A percentile compares a stretch with the other conserved stretches of the same genome.
Conservation (phyloP, 1,140 invertebrate genomes). For the Schlechtendalia chinensis region DNA sequence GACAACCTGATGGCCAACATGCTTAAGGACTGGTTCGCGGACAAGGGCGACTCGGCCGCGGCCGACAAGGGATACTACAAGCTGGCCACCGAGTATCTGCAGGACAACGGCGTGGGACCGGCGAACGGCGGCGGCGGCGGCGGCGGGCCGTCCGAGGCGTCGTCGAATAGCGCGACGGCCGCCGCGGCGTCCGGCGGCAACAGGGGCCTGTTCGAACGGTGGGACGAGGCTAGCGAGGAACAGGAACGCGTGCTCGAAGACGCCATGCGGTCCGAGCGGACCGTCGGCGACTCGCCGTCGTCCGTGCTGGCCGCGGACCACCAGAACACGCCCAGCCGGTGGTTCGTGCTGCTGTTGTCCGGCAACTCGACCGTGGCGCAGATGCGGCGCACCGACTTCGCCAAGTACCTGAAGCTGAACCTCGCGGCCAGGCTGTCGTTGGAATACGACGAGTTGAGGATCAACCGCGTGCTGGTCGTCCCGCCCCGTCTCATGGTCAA, state of each 20-base stretch:
- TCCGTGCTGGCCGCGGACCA: constrained; percentile 36
- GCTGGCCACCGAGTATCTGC: background rate
- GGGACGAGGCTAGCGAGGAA: constrained; percentile 54
- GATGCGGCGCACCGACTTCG: constrained; percentile 55
- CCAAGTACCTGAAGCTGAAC: constrained; percentile 56
- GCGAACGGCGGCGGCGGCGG: background rate
- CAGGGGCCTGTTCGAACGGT: constrained; percentile 52
- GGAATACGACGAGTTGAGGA: constrained; percentile 55
- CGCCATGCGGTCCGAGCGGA: constrained; percentile 48
- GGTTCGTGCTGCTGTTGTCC: constrained; percentile 54
- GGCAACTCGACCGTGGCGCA: constrained; percentile 56
- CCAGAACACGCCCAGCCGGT: constrained; percentile 40
- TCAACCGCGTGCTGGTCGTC: constrained; percentile 55
- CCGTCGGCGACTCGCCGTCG: background rate
- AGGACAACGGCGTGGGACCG: background rate
- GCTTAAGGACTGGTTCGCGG: constrained; percentile 30
- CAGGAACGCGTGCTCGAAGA: constrained; percentile 53
- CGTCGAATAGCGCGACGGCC: background rate
- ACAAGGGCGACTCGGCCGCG: background rate
- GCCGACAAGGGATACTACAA: background rate
- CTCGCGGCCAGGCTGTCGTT: constrained; percentile 56
- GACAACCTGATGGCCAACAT: constrained; percentile 6
- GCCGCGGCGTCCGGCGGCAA: constrained; percentile 48
- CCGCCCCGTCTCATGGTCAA: constrained; percentile 55
- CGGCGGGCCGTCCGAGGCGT: background rate